Base-by-base conservation (phyloP, 2,797 vertebrate genomes). In the Uromys caudimaculatus region DNA sequence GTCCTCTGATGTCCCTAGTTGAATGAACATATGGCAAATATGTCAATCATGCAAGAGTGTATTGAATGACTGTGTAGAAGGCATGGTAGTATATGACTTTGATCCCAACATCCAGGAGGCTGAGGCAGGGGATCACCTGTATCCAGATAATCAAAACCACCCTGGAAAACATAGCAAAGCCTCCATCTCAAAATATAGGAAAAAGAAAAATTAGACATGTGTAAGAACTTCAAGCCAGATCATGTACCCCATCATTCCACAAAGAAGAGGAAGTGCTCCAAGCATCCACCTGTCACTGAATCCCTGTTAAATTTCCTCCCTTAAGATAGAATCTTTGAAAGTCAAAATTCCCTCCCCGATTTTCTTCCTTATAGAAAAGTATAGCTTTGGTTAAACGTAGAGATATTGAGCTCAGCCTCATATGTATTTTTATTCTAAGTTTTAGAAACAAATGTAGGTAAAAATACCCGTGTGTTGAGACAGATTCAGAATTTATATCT, bases 401-500 rank as follows among this genome's bases (percentile, higher is more conserved):
- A 93, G 27, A 50, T 29, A 3, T 21, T 83, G 73, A 78, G 41
- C 32, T 93, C 62, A 83, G 83, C 75, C 38, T 82, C 89, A 60
- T 95, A 84, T 93, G 56, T 77, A 38, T 82, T 86, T 92, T 83
- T 69, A 96, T 56, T 32, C 41, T 56, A 38, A 64, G 52, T 35
- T 87, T 95, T 85, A 47, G 58, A 96, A 97, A 62, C 44, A 83
- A 82, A 62, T 87, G n/a, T 85, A 85, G 14, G 35, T 85, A 91
- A 89, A 95, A 92, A 92, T 38, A 89, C 41, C 44, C 52, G 27
- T 23, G 17, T 71, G 35, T 64, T 64, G 29, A 91, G 38, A 54
- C 84, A 77, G 89, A 52, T 60, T 75, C 60, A 86, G 38, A 81
- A 89, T 84, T 83, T 67, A 64, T 64, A 29, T 13, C 13, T 73